Conservation (phyloP, 2,797 vertebrate species). For the Triplophysa bombifrons region DNA sequence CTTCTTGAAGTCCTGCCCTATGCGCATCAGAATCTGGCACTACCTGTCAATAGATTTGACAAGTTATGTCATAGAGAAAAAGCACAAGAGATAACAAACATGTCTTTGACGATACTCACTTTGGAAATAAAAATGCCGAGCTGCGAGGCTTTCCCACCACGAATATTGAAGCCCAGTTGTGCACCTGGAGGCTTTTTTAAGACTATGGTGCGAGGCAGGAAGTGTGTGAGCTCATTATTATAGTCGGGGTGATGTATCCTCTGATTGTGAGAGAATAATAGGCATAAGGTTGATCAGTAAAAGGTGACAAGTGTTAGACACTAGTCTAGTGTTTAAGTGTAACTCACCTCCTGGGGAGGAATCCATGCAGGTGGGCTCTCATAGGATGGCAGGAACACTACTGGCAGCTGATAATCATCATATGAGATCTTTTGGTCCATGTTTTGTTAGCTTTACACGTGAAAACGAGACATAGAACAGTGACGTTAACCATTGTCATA, state of each 20-base stretch:
- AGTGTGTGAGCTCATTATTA: constrained; percentile 96
- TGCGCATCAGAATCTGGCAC: constrained; percentile 96
- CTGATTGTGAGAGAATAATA: constrained; percentile 66
- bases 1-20: constrained; percentile 93
- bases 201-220: constrained; percentile 89
- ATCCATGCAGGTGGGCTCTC: constrained; percentile 96
- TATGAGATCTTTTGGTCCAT: constrained; percentile 90
- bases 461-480: too few relatives aligned
- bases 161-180: constrained; percentile 97
- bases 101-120: constrained; percentile 68
- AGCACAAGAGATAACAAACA: background rate
- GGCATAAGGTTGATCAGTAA: constrained; percentile 13
- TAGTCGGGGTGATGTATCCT: constrained; percentile 93
- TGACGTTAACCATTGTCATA: too few relatives aligned
- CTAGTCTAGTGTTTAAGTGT: background rate
- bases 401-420: constrained; percentile 89
- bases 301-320: background rate
- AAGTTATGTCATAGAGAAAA: background rate
- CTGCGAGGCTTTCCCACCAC: constrained; percentile 96
- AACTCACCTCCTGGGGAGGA: constrained; percentile 86
- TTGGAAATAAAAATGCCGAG: constrained; percentile 98
- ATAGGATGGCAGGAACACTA: constrained; percentile 92
- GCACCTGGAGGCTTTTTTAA: constrained; percentile 95
- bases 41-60: constrained; percentile 75
- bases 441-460: constrained; percentile 41